Evolutionary conservation across 2,797 vertebrate genomes (phyloP).

Genomic region (Sylvia borin): DNA sequence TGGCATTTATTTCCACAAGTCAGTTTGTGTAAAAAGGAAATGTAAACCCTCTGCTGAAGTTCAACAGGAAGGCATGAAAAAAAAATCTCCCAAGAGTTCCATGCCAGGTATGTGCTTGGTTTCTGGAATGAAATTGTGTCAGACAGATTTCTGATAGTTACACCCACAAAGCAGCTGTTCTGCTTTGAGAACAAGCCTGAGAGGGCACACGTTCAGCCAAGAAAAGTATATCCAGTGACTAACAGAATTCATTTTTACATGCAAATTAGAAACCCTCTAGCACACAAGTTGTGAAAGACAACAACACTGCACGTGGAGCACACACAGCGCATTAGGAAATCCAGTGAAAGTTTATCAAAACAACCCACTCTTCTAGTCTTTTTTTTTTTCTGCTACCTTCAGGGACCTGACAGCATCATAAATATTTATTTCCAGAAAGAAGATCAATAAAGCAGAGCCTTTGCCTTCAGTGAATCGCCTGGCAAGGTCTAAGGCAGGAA

Average conservation of each 20-base stretch:
- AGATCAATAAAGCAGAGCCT: not conserved
- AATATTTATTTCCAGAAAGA: constrained; percentile 6
- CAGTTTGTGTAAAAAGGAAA: not conserved
- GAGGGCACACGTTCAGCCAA: not conserved
- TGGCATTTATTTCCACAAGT: not conserved
- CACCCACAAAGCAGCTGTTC: constrained; percentile 24
- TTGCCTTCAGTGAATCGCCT: not conserved
- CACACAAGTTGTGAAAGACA: not conserved
- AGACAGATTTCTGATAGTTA: not conserved
- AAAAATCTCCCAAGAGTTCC: not conserved
- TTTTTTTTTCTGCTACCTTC: not conserved
- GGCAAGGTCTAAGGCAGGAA: not conserved
- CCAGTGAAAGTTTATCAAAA: not conserved
- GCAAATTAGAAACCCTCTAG: constrained; percentile 29
- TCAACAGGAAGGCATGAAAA: constrained; percentile 9
- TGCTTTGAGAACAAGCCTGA: constrained; percentile 29
- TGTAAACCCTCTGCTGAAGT: not conserved
- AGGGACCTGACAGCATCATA: not conserved
- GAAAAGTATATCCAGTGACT: constrained; percentile 44
- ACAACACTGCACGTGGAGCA: not conserved
- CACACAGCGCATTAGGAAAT: fast-evolving
- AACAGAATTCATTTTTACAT: not conserved
- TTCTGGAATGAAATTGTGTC: not conserved
- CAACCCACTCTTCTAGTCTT: not conserved
- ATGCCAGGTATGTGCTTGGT: not conserved